Percentiles rank a stretch among this genome's conserved stretches.
phyloP scores from a whole-genome alignment of 2,888 invertebrate species.

The Synanthedon formicaeformis region DNA sequence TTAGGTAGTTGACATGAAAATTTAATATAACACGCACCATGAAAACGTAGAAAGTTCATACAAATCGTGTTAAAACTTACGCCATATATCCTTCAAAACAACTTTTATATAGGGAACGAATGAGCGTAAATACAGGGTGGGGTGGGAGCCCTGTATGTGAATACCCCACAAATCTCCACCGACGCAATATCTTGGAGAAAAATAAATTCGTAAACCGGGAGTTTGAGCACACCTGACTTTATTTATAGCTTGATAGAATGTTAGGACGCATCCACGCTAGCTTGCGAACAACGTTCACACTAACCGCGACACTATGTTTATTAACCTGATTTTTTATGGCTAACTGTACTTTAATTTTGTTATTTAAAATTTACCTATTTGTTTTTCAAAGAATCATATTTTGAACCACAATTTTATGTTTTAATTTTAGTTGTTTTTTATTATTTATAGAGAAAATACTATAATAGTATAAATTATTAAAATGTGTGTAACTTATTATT shows the following conservation, averaged over 20 bases:
- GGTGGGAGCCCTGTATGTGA: constrained; percentile 7
- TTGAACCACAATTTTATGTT: too few relatives aligned
- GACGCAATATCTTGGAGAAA: constrained; percentile 45
- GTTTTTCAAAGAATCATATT: too few relatives aligned
- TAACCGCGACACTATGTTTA: neutral
- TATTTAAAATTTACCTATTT: too few relatives aligned
- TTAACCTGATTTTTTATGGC: too few relatives aligned
- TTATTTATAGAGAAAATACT: too few relatives aligned
- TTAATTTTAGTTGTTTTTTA: too few relatives aligned
- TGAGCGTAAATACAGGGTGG: constrained; percentile 17
- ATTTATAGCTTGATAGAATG: constrained; percentile 21
- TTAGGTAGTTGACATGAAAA: too few relatives aligned
- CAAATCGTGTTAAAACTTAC: constrained; percentile 10
- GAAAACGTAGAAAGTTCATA: too few relatives aligned
- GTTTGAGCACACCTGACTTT: constrained; percentile 34
- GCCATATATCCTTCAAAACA: constrained; percentile 11
- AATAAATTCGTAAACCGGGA: constrained; percentile 38
- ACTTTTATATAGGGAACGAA: constrained; percentile 15
- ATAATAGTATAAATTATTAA: too few relatives aligned
- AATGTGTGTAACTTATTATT: too few relatives aligned
- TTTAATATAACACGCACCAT: too few relatives aligned
- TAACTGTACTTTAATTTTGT: too few relatives aligned
- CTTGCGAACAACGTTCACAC: constrained; percentile 1
- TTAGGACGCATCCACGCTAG: constrained; percentile 15
- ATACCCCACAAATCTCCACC: constrained; percentile 33